Conservation (phyloP, 2,797 vertebrate genomes). For the Busarellus nigricollis region DNA sequence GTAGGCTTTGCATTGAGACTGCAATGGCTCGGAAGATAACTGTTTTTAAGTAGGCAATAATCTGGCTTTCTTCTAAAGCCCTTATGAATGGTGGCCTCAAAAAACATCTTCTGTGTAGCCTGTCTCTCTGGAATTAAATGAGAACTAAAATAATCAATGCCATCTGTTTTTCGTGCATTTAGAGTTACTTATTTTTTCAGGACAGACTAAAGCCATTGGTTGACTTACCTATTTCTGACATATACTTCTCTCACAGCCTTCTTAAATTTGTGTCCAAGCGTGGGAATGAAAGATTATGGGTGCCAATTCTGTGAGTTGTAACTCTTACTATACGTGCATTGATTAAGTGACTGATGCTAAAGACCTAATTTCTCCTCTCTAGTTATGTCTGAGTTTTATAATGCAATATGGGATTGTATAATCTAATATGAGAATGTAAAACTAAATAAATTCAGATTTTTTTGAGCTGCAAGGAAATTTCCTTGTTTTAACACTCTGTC, state of each 20-base stretch:
- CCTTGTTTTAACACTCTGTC: no score
- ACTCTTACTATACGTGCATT: not conserved
- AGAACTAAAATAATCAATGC: not conserved
- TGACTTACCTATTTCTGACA: not conserved
- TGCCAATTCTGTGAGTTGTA: not conserved
- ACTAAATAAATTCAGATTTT: not conserved
- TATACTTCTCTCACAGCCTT: not conserved
- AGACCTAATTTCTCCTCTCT: not conserved
- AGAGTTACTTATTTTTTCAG: not conserved
- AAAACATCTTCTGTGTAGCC: not conserved
- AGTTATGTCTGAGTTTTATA: not conserved
- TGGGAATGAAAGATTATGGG: not conserved
- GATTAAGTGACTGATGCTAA: not conserved
- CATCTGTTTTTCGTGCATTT: not conserved
- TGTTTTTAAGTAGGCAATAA: conserved; percentile 22
- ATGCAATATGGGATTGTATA: not conserved
- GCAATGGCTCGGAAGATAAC: not conserved
- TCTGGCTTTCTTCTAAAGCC: conserved; percentile 14
- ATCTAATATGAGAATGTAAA: not conserved
- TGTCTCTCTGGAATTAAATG: not conserved
- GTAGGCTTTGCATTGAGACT: conserved; percentile 12
- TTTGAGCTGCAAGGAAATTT: not conserved
- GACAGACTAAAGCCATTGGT: not conserved
- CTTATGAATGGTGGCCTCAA: not conserved
- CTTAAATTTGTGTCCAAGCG: not conserved